Base-by-base conservation (phyloP, 92 coral and sea anemone species). In the Porites rus region DNA sequence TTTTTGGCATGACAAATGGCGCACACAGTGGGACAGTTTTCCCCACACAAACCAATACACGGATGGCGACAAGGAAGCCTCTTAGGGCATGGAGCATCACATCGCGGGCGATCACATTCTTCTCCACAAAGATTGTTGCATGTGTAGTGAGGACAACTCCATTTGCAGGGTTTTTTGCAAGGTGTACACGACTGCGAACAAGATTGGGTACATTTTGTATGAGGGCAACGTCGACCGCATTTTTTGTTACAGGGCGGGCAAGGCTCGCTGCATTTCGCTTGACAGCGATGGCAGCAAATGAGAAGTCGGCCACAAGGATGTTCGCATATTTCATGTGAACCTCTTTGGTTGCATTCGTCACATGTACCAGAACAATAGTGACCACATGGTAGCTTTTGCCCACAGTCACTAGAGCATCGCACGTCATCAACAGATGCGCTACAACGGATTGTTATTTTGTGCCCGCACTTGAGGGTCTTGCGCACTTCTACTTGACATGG, bases 31-130 rank as follows among this genome's bases (percentile, higher is more conserved):
- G 96, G 96, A 59, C 96, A 93, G 74, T 25, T 7, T 63, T 93
- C 96, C 46, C 96, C 96, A 75, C 96, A 93, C 56, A 93, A 79
- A 64, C 96, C 96, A 56, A 88, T 80, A 51, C 96, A 93, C 22
- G 83, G 83, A 81, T 93, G 96, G 54, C 93, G 92, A 25, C 94
- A 92, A n/a, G 75, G 14, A 18, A 88, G 85, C 75, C 6, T 43
- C 24, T 71, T 59, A 24, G 85, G 77, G 69, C 95, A 92, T 16
- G 93, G 82, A 51, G 81, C 87, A 24, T 89, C 21, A 72, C 95
- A 92, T 25, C 60, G 82, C 19, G 82, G 62, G 12, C 85, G 79
- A 67, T 86, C 82, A 66, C 95, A 92, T 28, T 78, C 28, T 62
- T 93, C 93, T 8, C 84, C 76, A 80, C 96, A 93, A 4, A 58